These are phyloP conservation scores for Hyles euphorbiae DNA, from an alignment of 1,140 invertebrate genomes.

Conservation along the genomic window DNA sequence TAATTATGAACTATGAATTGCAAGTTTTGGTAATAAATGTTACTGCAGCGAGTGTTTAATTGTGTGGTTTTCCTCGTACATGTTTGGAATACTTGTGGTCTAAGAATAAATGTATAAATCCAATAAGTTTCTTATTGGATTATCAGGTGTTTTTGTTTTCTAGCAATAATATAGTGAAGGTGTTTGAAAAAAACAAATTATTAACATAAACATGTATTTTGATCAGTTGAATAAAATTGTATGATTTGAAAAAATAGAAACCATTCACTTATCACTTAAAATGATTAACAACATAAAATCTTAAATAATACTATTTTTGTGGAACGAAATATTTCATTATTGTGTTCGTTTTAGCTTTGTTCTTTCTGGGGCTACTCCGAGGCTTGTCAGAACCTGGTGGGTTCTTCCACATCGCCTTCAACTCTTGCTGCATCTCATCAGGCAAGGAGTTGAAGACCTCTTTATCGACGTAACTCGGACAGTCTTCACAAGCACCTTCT, in stretches of 20 bases:
- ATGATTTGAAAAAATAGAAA: conserved; percentile 76
- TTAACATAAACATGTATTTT: conserved; percentile 74
- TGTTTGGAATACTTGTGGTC: too few species aligned
- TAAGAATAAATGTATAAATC: too few species aligned
- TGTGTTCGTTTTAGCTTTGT: conserved; percentile 72
- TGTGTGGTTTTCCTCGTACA: too few species aligned
- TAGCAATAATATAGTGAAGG: too few species aligned
- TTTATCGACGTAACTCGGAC: conserved; percentile 77
- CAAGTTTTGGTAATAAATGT: too few species aligned
- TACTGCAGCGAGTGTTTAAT: too few species aligned
- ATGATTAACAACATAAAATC: conserved; percentile 70
- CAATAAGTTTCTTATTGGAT: conserved; percentile 6
- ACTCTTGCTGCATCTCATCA: conserved; percentile 77
- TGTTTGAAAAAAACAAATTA: conserved; percentile 24
- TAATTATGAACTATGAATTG: too few species aligned
- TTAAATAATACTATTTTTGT: conserved; percentile 76
- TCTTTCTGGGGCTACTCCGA: conserved; percentile 69
- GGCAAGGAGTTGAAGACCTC: conserved; percentile 79
- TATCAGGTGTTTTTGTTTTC: neutral
- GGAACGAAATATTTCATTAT: conserved; percentile 80
- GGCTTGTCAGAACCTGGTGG: conserved; percentile 58
- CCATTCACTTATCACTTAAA: conserved; percentile 74
- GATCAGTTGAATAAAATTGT: conserved; percentile 73
- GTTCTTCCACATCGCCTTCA: conserved; percentile 78
- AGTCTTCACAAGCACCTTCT: conserved; percentile 54